Base-by-base conservation (phyloP, 2,888 invertebrate genomes). In the Drosophila meridionalis region DNA sequence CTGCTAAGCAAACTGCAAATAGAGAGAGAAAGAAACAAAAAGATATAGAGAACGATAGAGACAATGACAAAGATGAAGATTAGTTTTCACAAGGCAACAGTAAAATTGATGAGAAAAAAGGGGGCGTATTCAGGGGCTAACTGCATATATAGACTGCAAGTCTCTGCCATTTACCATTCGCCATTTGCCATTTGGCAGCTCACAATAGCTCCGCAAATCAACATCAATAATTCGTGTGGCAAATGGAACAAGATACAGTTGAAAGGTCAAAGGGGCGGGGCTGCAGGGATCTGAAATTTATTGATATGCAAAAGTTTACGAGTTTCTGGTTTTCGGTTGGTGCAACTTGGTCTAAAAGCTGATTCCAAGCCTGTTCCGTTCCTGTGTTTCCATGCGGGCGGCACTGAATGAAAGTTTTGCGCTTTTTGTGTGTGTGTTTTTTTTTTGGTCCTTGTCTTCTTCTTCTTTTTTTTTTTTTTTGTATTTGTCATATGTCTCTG, bases 1-100 rank as follows among this genome's bases (percentile, higher is more conserved):
- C 98, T 94, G 97, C 97, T 90, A 93, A 83, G 89, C 93, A 93
- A 92, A 92, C 93, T 93, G 92, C 28, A 93, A 93, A 47, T 28
- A 28, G 28, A 47, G 6, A 26, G n/a, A 67, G 12, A 69, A 85
- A 65, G 82, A 69, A 79, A 61, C 80, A 62, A 66, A 67, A 64
- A 50, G 47, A 47, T 11, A 14, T 14, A 50, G 45, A 47, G 6
- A 7, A 14, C 1, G 28, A 48, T 30, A 40, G 64, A 82, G 59
- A 38, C 28, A 38, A 40, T 34, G 48, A 78, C 48, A 53, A 63
- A 61, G 30, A 58, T 56, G 34, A 26, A 72, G 52, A 71, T 78
- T 68, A 64, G 58, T 78, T 81, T 50, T 12, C 14, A 28, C 30
- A 64, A 28, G 42, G 60, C 57, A 78, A 36, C 57, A 45, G 48